Percentiles rank a stretch among this genome's conserved stretches.
Conservation (phyloP, 2,888 invertebrate genomes). For the Dendrolimus pini region DNA sequence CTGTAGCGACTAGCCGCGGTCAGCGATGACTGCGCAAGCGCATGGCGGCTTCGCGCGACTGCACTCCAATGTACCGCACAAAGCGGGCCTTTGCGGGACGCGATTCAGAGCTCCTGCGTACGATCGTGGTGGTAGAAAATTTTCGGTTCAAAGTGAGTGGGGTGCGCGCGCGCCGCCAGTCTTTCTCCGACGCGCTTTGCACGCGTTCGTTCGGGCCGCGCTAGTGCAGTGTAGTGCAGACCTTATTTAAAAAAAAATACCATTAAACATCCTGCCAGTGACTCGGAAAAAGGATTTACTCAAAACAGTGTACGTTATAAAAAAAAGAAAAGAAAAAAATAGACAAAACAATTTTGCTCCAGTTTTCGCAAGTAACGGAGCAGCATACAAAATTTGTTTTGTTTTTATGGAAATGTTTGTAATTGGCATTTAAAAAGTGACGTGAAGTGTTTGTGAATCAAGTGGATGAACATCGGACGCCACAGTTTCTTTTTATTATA, state of each 20-base stretch:
- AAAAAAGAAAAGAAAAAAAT: conserved; percentile 23
- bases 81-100: conserved; percentile 39
- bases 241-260: conserved; percentile 17
- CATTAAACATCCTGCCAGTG: conserved; percentile 37
- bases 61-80: not conserved
- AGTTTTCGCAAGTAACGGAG: conserved; percentile 24
- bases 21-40: not conserved
- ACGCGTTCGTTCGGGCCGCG: conserved; percentile 50
- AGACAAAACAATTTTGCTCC: conserved; percentile 33
- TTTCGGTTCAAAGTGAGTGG: conserved; percentile 74
- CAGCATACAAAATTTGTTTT: conserved; percentile 28
- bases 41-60: not conserved
- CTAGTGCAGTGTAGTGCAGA: conserved; percentile 44
- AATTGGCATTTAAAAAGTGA: conserved; percentile 73
- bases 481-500: conserved; percentile 37
- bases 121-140: conserved; percentile 65
- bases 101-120: conserved; percentile 39
- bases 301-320: conserved; percentile 56
- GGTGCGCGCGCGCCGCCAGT: conserved; percentile 71
- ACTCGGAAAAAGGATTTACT: conserved; percentile 24
- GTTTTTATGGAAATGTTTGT: conserved; percentile 50
- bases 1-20: too few species aligned
- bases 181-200: conserved; percentile 56
- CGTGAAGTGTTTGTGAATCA: conserved; percentile 60
- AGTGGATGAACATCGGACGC: conserved; percentile 56